phyloP scores from a whole-genome alignment of 2,113 vertebrate genomes.

The Nestor notabilis region DNA sequence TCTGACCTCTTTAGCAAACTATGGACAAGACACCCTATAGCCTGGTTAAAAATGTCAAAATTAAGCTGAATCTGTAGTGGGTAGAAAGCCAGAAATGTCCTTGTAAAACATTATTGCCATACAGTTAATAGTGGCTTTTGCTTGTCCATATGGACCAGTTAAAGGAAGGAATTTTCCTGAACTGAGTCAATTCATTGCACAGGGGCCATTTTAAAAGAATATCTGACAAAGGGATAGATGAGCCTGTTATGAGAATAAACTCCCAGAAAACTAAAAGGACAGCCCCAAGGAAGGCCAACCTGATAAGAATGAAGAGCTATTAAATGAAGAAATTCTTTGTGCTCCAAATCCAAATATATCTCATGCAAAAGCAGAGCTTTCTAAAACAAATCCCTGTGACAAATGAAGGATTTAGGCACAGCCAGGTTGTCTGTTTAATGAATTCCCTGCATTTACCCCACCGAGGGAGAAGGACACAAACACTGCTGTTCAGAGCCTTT shows the following conservation, averaged over 20 bases:
- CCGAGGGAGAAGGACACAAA: neutral
- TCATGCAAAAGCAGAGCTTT: conserved; percentile 61
- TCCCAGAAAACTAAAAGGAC: conserved; percentile 49
- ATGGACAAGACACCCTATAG: neutral
- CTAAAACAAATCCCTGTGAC: conserved; percentile 55
- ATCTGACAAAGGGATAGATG: conserved; percentile 40
- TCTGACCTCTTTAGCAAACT: neutral
- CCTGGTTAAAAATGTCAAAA: conserved; percentile 12
- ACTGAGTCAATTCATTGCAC: conserved; percentile 4
- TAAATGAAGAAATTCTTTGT: conserved; percentile 42
- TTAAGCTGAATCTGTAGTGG: neutral
- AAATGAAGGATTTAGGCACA: conserved; percentile 60
- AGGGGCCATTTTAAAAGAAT: conserved; percentile 21
- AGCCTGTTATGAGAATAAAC: conserved; percentile 48
- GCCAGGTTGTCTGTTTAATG: conserved; percentile 61
- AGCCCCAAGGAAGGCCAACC: conserved; percentile 43
- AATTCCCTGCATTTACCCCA: conserved; percentile 53
- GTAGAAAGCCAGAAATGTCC: neutral
- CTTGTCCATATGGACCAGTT: neutral
- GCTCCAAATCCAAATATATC: conserved; percentile 65
- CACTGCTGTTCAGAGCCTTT: neutral
- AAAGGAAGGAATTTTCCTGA: conserved; percentile 3
- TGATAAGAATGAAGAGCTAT: conserved; percentile 40
- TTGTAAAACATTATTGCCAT: conserved; percentile 16
- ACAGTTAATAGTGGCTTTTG: neutral